Evolutionary conservation across 2,888 invertebrate genomes (phyloP).

Genomic region (Diaphora mendica): DNA sequence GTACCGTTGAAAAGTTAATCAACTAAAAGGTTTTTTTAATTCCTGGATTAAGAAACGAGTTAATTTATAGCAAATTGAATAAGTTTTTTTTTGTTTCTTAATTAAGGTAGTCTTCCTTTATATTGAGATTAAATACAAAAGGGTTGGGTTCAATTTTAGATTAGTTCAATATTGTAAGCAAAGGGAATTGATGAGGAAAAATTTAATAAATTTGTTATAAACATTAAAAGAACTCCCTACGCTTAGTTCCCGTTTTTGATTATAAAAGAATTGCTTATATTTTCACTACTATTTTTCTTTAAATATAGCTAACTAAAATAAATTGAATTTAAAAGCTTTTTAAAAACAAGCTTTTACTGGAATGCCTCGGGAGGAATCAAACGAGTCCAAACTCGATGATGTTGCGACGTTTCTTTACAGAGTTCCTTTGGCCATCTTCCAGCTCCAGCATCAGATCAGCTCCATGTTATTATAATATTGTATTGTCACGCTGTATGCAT

Average conservation of each 20-base stretch:
- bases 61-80: slow-evolving; percentile 77
- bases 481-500: no score
- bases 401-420: no score
- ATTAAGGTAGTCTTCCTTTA: slow-evolving; percentile 58
- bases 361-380: no score
- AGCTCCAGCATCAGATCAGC: no score
- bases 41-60: slow-evolving; percentile 75
- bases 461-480: no score
- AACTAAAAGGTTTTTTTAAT: slow-evolving; percentile 80
- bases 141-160: slow-evolving; percentile 11
- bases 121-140: slow-evolving; percentile 20
- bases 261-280: not conserved
- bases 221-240: no score
- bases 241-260: not conserved
- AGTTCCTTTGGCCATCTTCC: no score
- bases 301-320: no score
- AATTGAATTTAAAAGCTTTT: no score
- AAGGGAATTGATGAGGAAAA: not conserved
- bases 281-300: no score
- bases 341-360: no score
- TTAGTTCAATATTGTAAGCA: not conserved
- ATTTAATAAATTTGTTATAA: not conserved
- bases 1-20: slow-evolving; percentile 82
- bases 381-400: no score
- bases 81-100: slow-evolving; percentile 64